Conservation (phyloP, 2,113 vertebrate genomes). For the cattle (Bos taurus) region ARS-UCD2.0 NC_037351.1:37439501-37440000, state of each 20-base stretch:
- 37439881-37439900: background rate
- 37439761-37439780: background rate
- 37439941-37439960: background rate
- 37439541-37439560: background rate
- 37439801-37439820: background rate
- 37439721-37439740: background rate
- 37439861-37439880: background rate
- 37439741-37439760: background rate
- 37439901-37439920: background rate
- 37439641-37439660: background rate
- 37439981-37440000: background rate
- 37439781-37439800: background rate
- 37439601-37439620: background rate
- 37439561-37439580: background rate
- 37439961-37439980: background rate
- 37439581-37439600: background rate
- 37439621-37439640: background rate
- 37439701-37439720: slow-evolving; percentile 14
- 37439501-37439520: background rate
- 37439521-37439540: background rate
- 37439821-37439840: background rate
- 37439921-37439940: background rate
- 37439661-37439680: background rate
- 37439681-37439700: background rate
- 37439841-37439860: background rate